Percentiles rank a stretch among this genome's conserved stretches.
Conservation (phyloP, 2,797 vertebrate genomes). For the Yasuhikotakia modesta region DNA sequence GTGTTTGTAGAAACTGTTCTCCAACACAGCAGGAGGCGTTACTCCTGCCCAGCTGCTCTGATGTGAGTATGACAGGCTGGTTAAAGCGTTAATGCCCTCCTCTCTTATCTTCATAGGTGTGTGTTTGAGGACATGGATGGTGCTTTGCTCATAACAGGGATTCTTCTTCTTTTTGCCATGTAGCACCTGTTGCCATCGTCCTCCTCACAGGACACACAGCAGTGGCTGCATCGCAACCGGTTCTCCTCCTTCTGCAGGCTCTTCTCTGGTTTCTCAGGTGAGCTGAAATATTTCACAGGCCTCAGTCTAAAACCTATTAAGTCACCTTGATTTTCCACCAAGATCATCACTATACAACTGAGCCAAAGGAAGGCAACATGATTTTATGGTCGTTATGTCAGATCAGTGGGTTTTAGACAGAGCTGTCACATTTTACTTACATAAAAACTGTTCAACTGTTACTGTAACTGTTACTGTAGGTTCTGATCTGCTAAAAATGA, state of each 20-base stretch:
- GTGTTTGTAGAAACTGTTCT: conserved; percentile 84
- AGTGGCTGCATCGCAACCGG: conserved; percentile 90
- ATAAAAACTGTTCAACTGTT: not conserved
- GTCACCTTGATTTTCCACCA: not conserved
- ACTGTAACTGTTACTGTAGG: conserved; percentile 81
- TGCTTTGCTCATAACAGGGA: conserved; percentile 74
- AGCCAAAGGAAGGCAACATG: no score
- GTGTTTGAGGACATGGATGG: conserved; percentile 68
- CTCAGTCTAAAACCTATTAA: not conserved
- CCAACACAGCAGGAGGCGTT: conserved; percentile 84
- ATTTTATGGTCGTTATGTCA: no score
- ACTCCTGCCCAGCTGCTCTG: conserved; percentile 79
- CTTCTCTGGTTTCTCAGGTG: conserved; percentile 93
- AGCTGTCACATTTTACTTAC: not conserved
- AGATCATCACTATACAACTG: no score
- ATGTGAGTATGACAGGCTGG: conserved; percentile 82
- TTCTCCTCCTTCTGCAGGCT: conserved; percentile 90
- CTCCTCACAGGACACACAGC: conserved; percentile 88
- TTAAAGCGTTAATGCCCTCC: conserved; percentile 67
- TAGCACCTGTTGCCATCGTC: conserved; percentile 89
- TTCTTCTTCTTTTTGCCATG: conserved; percentile 84
- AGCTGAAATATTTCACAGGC: not conserved
- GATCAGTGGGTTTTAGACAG: no score
- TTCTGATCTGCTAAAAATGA: conserved; percentile 92
- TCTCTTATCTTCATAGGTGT: conserved; percentile 72